Base-by-base conservation (phyloP, 2,113 vertebrate species). In the Rhinolophus sinicus region DNA sequence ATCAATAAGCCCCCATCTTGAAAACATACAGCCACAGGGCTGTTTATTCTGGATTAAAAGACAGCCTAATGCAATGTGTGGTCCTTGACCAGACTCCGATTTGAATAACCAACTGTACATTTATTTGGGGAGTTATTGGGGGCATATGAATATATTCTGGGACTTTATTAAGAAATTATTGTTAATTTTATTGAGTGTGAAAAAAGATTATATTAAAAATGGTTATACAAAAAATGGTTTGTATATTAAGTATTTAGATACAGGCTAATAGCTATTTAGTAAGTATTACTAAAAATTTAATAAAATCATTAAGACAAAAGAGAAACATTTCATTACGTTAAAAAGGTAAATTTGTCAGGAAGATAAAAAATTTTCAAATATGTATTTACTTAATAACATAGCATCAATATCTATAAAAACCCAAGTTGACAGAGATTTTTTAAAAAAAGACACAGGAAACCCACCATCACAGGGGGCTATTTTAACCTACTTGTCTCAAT, bases 1-100 rank as follows among this genome's bases (percentile, higher is more conserved):
- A 1, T 30, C 15, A 2, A 19, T 7, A 30, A 19, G 30, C 2
- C 14, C 1, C 4, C 11, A 10, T n/a, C 78, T n/a, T 12, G 22
- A 2, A 88, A 28, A 16, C 56, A 8, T 19, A 58, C 19, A 58
- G 18, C 56, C 56, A 8, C 11, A 58, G 56, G 56, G 56, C 56
- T 7, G 56, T 21, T 50, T 50, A 50, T 50, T 50, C 47, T 50
- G 47, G 47, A 50, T 11, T 50, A 44, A 44, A 44, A 44, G 40
- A 44, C 40, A 44, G 40, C 40, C 40, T 44, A 44, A 44, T 44
- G 11, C 47, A 50, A 7, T 22, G 56, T 22, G 18, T 8, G 56
- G 38, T 8, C 22, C 54, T 12, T 24, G 6, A 8, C 40, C 47
- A 50, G 28, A 15, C 11, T 15, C 11, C 4, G 8, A 47, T n/a